Percentiles rank a stretch among this genome's conserved stretches.
Conservation (phyloP, 2,888 invertebrate species). For the Emmelina monodactyla region DNA sequence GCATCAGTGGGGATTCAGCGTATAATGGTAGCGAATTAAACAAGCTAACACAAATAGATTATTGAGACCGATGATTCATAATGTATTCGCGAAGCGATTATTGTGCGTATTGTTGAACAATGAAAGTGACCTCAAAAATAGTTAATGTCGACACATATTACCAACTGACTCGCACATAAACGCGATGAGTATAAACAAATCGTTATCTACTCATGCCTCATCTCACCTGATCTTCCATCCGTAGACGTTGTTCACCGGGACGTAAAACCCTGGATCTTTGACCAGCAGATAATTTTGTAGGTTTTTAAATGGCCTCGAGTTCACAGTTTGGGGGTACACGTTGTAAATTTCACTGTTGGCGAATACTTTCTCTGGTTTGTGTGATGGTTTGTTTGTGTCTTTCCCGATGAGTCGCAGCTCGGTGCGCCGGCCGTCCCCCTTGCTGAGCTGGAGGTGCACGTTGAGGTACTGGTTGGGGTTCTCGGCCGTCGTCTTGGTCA, state of each 20-base stretch:
- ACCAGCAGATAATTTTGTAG: constrained; percentile 37
- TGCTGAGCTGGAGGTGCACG: constrained; percentile 15
- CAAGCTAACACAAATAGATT: too few relatives aligned
- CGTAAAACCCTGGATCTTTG: constrained; percentile 39
- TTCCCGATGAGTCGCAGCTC: constrained; percentile 25
- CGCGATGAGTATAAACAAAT: too few relatives aligned
- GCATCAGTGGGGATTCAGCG: too few relatives aligned
- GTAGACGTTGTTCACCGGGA: constrained; percentile 39
- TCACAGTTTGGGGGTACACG: constrained; percentile 20
- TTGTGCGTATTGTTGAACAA: too few relatives aligned
- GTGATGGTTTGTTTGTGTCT: too few relatives aligned
- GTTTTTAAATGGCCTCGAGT: constrained; percentile 17
- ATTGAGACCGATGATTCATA: too few relatives aligned
- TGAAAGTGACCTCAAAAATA: too few relatives aligned
- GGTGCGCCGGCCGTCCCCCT: constrained; percentile 13
- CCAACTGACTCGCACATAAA: too few relatives aligned
- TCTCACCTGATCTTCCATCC: constrained; percentile 47
- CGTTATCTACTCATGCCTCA: too few relatives aligned
- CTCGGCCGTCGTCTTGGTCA: constrained; percentile 30
- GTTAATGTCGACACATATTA: too few relatives aligned
- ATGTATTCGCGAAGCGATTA: too few relatives aligned
- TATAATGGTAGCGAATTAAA: too few relatives aligned
- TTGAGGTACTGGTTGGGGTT: constrained; percentile 30
- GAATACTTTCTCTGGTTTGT: background rate
- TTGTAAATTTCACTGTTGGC: constrained; percentile 10